Evolutionary conservation across 2,113 vertebrate genomes (phyloP).

Genomic region (Corythaixoides concolor): DNA sequence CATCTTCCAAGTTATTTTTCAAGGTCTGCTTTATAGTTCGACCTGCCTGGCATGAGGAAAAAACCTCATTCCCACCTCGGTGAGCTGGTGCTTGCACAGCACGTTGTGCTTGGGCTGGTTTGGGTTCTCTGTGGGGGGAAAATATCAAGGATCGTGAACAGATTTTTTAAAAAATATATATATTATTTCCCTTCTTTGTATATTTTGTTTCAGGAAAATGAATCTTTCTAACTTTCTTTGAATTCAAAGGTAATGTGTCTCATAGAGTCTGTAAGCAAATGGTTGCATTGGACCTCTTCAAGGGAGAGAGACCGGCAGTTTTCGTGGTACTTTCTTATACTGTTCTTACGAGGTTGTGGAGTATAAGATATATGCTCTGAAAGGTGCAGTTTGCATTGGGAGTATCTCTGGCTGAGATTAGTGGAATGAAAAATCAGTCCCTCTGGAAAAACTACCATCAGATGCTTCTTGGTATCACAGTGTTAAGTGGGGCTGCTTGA

Average conservation of each 20-base stretch:
- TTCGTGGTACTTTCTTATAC: not conserved
- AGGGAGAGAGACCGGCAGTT: not conserved
- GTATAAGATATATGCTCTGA: rapidly evolving
- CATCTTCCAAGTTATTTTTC: not conserved
- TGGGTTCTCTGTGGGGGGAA: not conserved
- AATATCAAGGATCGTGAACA: not conserved
- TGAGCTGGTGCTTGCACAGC: not conserved
- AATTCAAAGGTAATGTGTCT: not conserved
- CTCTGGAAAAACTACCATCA: not conserved
- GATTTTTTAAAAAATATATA: not conserved
- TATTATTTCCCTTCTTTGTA: not conserved
- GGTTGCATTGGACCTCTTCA: not conserved
- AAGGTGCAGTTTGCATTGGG: not conserved
- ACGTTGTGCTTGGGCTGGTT: not conserved
- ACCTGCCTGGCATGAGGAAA: not conserved
- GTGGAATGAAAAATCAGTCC: not conserved
- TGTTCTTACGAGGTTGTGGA: not conserved
- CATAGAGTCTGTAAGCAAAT: not conserved
- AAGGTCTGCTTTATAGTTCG: not conserved
- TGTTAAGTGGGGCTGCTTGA: not conserved
- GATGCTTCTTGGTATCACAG: not conserved
- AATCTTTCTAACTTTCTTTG: not conserved
- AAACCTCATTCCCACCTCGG: not conserved
- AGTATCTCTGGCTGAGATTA: not conserved
- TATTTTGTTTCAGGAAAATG: not conserved